Conservation (phyloP, 2,888 invertebrate genomes). For the Ochropleura leucogaster region DNA sequence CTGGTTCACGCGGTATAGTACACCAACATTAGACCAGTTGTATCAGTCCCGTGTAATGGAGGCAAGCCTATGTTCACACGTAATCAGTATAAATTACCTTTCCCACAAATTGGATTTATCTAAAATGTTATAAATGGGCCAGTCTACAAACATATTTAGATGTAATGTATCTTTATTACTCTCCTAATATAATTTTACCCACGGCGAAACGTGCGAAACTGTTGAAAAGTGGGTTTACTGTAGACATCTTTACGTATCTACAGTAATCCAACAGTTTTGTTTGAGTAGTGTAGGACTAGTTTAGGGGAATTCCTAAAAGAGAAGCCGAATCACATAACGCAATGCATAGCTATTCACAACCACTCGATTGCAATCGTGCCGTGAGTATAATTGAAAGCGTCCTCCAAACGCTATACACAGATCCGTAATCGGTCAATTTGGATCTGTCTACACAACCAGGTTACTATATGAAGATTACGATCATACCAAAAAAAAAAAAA, state of each 20-base stretch:
- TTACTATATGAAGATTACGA: too few species aligned
- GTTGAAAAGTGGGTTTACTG: not conserved
- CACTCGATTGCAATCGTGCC: too few species aligned
- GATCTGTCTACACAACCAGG: too few species aligned
- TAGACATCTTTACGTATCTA: not conserved
- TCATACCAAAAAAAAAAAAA: too few species aligned
- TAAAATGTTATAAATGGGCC: slow-evolving; percentile 37
- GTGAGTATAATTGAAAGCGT: too few species aligned
- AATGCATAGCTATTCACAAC: too few species aligned
- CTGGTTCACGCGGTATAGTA: not conserved
- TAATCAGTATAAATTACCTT: slow-evolving; percentile 40
- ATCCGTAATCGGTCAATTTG: too few species aligned
- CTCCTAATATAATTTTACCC: not conserved
- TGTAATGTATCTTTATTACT: slow-evolving; percentile 12
- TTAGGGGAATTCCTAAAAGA: not conserved
- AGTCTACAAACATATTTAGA: slow-evolving; percentile 15
- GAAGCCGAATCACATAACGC: not conserved
- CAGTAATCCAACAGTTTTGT: not conserved
- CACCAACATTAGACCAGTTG: not conserved
- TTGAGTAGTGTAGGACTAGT: slow-evolving; percentile 1
- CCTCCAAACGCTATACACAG: too few species aligned
- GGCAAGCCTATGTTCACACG: slow-evolving; percentile 16
- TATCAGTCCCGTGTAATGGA: not conserved
- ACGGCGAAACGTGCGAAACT: not conserved
- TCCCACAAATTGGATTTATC: slow-evolving; percentile 52